Conservation (phyloP, 2,113 vertebrate genomes). For the Boulengeromyrus knoepffleri region DNA sequence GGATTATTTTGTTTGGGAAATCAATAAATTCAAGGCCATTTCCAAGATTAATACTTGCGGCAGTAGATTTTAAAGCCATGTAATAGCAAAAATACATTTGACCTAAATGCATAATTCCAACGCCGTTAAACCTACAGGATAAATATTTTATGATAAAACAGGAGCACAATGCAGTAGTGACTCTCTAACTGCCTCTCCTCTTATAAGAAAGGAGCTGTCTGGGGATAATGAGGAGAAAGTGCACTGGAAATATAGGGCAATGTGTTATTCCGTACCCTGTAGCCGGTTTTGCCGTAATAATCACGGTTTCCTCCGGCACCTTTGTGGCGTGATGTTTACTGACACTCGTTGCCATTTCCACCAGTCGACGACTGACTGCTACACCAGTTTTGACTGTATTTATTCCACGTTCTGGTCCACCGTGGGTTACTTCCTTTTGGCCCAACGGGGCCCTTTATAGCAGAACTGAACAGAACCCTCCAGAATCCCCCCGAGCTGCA, state of each 20-base stretch:
- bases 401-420: not conserved
- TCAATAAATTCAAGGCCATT: conserved; percentile 7
- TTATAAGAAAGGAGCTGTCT: not conserved
- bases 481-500: not conserved
- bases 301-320: not conserved
- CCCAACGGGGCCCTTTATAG: not conserved
- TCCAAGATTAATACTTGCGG: conserved; percentile 4
- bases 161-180: not conserved
- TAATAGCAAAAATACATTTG: not conserved
- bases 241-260: not conserved
- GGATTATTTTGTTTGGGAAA: not conserved
- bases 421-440: not conserved
- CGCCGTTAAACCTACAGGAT: not conserved
- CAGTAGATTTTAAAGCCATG: not conserved
- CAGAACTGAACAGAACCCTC: not conserved
- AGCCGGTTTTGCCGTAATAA: not conserved
- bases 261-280: not conserved
- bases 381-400: not conserved
- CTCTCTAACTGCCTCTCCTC: not conserved
- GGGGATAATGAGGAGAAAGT: not conserved
- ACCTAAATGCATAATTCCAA: conserved; percentile 7
- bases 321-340: not conserved
- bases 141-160: not conserved
- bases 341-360: not conserved
- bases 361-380: not conserved